Evolutionary conservation across 2,888 invertebrate genomes (phyloP), one percentile per base, ranked within the genome.

Genomic region (Macroteleia sp.): DNA sequence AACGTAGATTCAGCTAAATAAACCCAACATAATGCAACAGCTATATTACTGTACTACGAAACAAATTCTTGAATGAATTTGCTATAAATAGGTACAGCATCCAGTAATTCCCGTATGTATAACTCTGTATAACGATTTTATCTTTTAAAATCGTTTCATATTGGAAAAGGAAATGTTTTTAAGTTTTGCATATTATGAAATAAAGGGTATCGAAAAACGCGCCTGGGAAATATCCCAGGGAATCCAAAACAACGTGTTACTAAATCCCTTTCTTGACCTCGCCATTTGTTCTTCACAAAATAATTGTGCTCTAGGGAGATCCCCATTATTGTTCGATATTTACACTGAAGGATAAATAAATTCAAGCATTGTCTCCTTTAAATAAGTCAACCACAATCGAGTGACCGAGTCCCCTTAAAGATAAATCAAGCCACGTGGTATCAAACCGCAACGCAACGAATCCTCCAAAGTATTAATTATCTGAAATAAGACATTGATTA

Each of bases 221-320:
- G 50, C 70, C 57, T 61, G 61, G 59, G 57, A 73, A 73, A 64
- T 73, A 48, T 57, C 41, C 25, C 41, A 71, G 28, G 41, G 17
- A 56, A 30, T 54, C 36, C 28, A 30, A 54, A 30, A 36, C 25
- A 46, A 46, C 36, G 62, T 14, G 48, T 44, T 54, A 42, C 62
- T 62, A 44, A 62, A 71, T 67, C 56, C 57, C 32, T 52, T 52
- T 14, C 32, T 48, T 57, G 19, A 42, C 16, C n/a, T 56, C 28
- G 48, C 42, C 39, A 52, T 30, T 67, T 57, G 39, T 57, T 46
- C 56, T 39, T 57, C 39, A 16, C 36, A 20, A 48, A 67, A 56
- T 67, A 67, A 67, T 67, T 57, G 67, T 67, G 28, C 59, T 44
- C 50, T 3, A 8, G 57, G 20, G 73, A 73, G 28, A 10, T n/a